Base-by-base conservation (phyloP, 2,113 vertebrate species). In the Leptosomus discolor region DNA sequence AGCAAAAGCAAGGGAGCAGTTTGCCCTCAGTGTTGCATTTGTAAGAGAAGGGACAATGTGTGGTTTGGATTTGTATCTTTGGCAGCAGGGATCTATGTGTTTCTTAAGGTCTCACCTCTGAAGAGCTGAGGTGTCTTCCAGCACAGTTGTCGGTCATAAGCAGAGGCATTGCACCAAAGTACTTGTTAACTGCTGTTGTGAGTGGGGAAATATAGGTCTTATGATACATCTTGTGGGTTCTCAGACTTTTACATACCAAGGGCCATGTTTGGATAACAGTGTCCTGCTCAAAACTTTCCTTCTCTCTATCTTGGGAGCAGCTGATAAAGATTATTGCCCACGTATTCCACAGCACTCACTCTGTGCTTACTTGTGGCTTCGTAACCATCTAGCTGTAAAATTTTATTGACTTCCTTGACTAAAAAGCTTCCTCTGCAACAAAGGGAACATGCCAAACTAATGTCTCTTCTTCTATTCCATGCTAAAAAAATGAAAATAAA, bases 401-500 rank as follows among this genome's bases (percentile, higher is more conserved):
- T 81, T 65, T 46, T 87, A 29, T 65, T 73, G 43, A 85, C 65
- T 73, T 95, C 22, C 22, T 92, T 80, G 36, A 91, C 56, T 85
- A 37, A 71, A 81, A 65, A 39, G 13, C 61, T 76, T 65, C 53
- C 43, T 92, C 36, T 90, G 46, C 69, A 64, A 34, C 46, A 75
- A 76, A 75, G 37, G 34, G 74, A 82, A 73, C 9, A 5, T 95
- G 34, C 71, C 69, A 71, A 92, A 93, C 90, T 96, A 85, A 93
- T 73, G 45, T 91, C 60, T 97, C 74, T 69, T 39, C 88, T 93
- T 94, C 76, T 94, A 51, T 90, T 95, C 45, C 76, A 73, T 80
- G 76, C 85, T 85, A 82, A 46, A 68, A 82, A 61, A 88, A 73
- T 46, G 48, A 94, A 93, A 90, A 79, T 34, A 75, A 79, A 89